Percentiles rank a stretch among this genome's conserved stretches.
Conservation (phyloP, 30 jellyfish, hydroid and myxozoan species). For the Aurelia aurita complex sp. Pacific region DNA sequence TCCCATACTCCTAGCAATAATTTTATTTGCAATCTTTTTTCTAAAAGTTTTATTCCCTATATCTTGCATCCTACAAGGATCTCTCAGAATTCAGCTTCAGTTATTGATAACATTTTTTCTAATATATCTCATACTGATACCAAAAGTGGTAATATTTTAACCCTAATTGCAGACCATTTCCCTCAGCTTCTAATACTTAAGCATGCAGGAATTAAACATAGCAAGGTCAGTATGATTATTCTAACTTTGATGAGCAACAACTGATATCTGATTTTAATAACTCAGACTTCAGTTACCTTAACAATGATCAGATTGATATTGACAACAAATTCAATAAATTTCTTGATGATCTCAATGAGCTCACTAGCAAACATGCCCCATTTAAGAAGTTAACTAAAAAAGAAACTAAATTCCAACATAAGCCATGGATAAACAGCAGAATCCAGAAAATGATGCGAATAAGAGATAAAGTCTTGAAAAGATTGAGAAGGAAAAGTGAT, state of each 20-base stretch:
- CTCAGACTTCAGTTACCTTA: slow-evolving; percentile 15
- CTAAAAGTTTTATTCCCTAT: slow-evolving; percentile 33
- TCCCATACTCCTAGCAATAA: slow-evolving; percentile 37
- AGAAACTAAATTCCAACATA: slow-evolving; percentile 12
- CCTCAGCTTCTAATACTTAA: slow-evolving; percentile 42
- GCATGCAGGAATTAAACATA: slow-evolving; percentile 23
- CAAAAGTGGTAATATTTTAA: slow-evolving; percentile 31
- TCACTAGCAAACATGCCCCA: slow-evolving; percentile 21
- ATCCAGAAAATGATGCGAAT: slow-evolving; percentile 37
- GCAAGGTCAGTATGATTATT: slow-evolving; percentile 16
- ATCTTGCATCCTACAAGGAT: slow-evolving; percentile 42
- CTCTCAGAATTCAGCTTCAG: slow-evolving; percentile 29
- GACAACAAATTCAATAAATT: slow-evolving; percentile 9
- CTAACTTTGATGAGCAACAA: slow-evolving; percentile 15
- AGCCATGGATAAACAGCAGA: slow-evolving; percentile 39
- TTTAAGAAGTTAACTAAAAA: slow-evolving; percentile 1
- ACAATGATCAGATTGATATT: neutral
- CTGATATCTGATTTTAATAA: slow-evolving; percentile 13
- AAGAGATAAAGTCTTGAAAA: slow-evolving; percentile 3
- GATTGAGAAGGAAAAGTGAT: too few species aligned
- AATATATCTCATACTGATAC: slow-evolving; percentile 4
- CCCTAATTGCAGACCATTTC: slow-evolving; percentile 41
- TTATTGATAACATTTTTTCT: slow-evolving; percentile 55
- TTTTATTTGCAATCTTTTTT: slow-evolving; percentile 8
- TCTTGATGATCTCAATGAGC: neutral